Base-by-base conservation (phyloP, 2,797 vertebrate genomes). In the Arnoldichthys spilopterus region DNA sequence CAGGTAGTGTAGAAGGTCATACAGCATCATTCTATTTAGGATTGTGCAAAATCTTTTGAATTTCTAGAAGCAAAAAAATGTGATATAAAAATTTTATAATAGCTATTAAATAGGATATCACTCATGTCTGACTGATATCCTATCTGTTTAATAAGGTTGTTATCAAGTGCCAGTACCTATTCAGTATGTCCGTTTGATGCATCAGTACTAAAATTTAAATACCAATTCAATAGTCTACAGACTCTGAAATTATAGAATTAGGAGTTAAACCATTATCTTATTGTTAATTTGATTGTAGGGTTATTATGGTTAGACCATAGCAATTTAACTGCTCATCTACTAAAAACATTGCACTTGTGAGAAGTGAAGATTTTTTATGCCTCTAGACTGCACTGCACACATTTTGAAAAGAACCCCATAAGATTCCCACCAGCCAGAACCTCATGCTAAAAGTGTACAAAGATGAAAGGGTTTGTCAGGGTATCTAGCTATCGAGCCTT, bases 391-490 rank as follows among this genome's bases (percentile, higher is more conserved):
- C 37, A 58, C 37, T 32, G 37, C 63, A 68, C 40, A 69, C 47
- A 62, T 62, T 62, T 73, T 80, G 15, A 76, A 30, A 62, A 34
- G 53, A 80, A 77, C 32, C 26, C 64, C 59, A 61, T 47, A 71
- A 51, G 51, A 71, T 30, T 51, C 18, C 26, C 43, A 70, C 67
- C 70, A 69, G 22, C 0, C 47, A 70, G n/a, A 45, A 69, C 16
- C 26, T 66, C 54, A 71, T 45, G 66, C 51, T 8, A 51, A 71
- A 40, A 69, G 74, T 59, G 72, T 68, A 64, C 30, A 54, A 63
- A 84, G 79, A 84, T 81, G 34, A 78, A 84, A 84, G 72, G 45
- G 37, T 22, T 51, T 74, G 77, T 69, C 11, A 83, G 58, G 64
- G 71, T 67, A 58, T 69, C 64, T 30, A 32, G 62, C 54, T 32